Evolutionary conservation across 2,888 invertebrate genomes (phyloP), one percentile per base, ranked within the genome.

Genomic region (Eueremaeus valkanovi): DNA sequence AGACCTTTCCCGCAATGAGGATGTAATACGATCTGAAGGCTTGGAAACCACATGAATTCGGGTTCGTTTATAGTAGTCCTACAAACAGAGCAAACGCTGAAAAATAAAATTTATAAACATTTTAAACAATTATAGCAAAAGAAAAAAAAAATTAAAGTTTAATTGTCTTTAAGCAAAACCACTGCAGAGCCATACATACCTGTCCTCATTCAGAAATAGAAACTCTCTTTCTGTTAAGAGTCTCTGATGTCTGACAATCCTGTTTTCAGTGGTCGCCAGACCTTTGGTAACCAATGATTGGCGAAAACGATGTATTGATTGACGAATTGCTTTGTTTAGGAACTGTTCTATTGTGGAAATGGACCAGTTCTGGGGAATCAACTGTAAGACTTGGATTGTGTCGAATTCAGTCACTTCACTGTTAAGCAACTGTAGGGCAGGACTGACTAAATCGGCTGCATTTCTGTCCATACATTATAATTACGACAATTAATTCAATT

Each of bases 41-140:
- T 90, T 81, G 93, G 85, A 80, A 84, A 85, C 55, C 84, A 81
- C 24, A 83, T 83, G 80, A 85, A 85, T 45, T 82, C 81, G 31
- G 84, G 81, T 68, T 84, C 84, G 66, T 80, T 79, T 79, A 85
- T 84, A 6, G 82, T 81, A 75, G 82, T 80, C 76, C 81, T 82
- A 80, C 85, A 85, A 66, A 84, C 84, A 21, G 82, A 83, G 81
- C 85, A 85, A 75, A 81, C 78, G 77, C 85, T 85, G 82, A 82
- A 81, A 70, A 77, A 45, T 45, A 45, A 16, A 6, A 45, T 51
- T 51, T 21, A 51, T 11, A n/a, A 51, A 51, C 18, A 18, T 11
- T 51, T 21, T 51, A 51, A 18, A n/a, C 8, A 51, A 9, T 40
- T 9, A 40, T 40, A 40, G 6, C 6, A 40, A 40, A 40, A 40